Conservation (phyloP, 2,888 invertebrate species). For the Heteromyza rotundicornis region DNA sequence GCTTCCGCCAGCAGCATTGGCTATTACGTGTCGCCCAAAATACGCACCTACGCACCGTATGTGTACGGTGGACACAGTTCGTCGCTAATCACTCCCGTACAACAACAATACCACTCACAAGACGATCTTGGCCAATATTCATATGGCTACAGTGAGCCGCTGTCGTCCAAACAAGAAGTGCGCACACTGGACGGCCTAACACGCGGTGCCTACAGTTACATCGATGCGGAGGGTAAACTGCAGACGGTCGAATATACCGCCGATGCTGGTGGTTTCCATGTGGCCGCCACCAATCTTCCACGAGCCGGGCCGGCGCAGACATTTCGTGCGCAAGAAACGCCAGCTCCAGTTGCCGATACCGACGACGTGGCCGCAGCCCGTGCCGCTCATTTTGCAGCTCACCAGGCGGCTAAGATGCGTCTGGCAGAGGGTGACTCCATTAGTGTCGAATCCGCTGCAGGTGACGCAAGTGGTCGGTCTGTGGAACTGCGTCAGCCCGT, state of each 20-base stretch:
- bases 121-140: conserved; percentile 70
- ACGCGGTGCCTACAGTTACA: conserved; percentile 68
- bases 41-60: conserved; percentile 43
- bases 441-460: conserved; percentile 29
- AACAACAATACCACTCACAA: conserved; percentile 68
- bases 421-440: conserved; percentile 37
- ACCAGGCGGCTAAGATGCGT: conserved; percentile 48
- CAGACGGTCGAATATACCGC: conserved; percentile 68
- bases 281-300: conserved; percentile 70
- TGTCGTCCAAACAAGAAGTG: conserved; percentile 68
- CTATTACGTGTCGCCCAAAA: conserved; percentile 34
- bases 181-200: conserved; percentile 68
- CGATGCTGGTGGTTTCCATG: conserved; percentile 69
- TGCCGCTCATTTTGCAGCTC: conserved; percentile 45
- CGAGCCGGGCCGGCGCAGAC: conserved; percentile 37
- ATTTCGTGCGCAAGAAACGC: conserved; percentile 28
- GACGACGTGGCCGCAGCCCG: conserved; percentile 48
- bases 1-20: conserved; percentile 41
- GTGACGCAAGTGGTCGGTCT: conserved; percentile 34
- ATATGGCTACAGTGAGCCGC: conserved; percentile 69
- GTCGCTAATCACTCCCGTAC: conserved; percentile 56
- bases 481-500: conserved; percentile 46
- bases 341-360: conserved; percentile 38
- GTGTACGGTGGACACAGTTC: conserved; percentile 49
- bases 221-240: conserved; percentile 67